These are phyloP conservation scores for Cettia cetti DNA, from an alignment of 2,113 vertebrate genomes.

Conservation along the genomic window DNA sequence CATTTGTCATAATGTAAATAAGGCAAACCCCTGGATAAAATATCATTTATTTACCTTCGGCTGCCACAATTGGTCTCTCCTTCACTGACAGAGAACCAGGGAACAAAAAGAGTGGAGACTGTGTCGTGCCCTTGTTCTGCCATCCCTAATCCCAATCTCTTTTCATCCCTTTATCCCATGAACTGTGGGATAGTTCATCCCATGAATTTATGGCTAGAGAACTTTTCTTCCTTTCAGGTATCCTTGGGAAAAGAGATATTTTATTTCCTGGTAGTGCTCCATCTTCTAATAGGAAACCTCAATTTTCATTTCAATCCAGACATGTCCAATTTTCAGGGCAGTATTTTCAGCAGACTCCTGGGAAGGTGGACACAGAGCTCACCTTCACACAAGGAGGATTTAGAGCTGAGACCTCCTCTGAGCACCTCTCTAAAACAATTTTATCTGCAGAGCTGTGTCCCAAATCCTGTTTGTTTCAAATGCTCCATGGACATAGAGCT, in stretches of 20 bases:
- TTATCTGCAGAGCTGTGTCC: neutral
- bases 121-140: neutral
- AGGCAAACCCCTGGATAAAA: neutral
- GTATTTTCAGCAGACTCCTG: neutral
- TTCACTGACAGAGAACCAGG: neutral
- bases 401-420: neutral
- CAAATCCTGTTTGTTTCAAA: neutral
- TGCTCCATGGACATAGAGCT: neutral
- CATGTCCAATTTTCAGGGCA: neutral
- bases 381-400: neutral
- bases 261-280: neutral
- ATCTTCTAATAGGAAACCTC: neutral
- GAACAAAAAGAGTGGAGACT: neutral
- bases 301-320: neutral
- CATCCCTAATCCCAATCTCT: neutral
- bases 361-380: neutral
- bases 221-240: neutral
- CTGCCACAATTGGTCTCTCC: neutral
- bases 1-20: neutral
- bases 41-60: neutral
- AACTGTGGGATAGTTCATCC: neutral
- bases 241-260: neutral
- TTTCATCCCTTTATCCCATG: neutral
- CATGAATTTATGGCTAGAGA: neutral
- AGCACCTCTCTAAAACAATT: neutral